phyloP scores from a whole-genome alignment of 2,888 invertebrate species.

The Andrena haemorrhoa region DNA sequence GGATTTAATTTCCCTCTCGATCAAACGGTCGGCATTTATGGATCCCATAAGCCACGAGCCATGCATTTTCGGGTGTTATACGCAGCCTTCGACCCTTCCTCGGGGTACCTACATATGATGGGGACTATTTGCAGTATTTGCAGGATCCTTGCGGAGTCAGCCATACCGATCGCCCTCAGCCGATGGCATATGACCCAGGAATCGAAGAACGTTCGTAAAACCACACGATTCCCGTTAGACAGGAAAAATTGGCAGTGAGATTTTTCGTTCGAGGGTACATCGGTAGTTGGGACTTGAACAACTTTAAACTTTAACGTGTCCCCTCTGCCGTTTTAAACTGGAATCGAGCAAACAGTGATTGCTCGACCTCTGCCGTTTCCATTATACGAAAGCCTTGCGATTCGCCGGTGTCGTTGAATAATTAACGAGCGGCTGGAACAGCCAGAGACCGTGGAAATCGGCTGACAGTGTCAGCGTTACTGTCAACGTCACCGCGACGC shows the following conservation, averaged over 20 bases:
- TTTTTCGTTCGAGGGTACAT: background rate
- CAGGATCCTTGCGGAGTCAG: slow-evolving; percentile 40
- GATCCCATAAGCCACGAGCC: slow-evolving; percentile 11
- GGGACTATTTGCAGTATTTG: slow-evolving; percentile 38
- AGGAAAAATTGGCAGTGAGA: background rate
- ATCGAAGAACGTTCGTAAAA: slow-evolving; percentile 29
- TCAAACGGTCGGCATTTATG: slow-evolving; percentile 9
- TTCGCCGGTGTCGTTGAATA: slow-evolving; percentile 61
- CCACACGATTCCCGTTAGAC: background rate
- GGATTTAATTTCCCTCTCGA: slow-evolving; percentile 24
- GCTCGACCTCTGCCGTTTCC: slow-evolving; percentile 21
- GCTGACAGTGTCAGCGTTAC: background rate
- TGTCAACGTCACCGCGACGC: slow-evolving; percentile 10
- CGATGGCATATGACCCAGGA: slow-evolving; percentile 23
- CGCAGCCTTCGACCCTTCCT: slow-evolving; percentile 29
- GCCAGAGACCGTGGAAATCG: slow-evolving; percentile 18
- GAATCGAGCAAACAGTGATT: background rate
- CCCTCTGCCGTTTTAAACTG: background rate
- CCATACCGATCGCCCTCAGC: slow-evolving; percentile 30
- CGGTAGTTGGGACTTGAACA: background rate
- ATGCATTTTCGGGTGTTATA: slow-evolving; percentile 23
- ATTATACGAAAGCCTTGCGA: slow-evolving; percentile 43
- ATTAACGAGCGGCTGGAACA: slow-evolving; percentile 53
- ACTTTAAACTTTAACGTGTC: background rate
- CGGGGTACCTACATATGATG: slow-evolving; percentile 14